A percentile compares a stretch with the other conserved stretches of the same genome.
These are phyloP conservation scores for Danio tinwini DNA, from an alignment of 2,797 vertebrate species.

Conservation along the genomic window DNA sequence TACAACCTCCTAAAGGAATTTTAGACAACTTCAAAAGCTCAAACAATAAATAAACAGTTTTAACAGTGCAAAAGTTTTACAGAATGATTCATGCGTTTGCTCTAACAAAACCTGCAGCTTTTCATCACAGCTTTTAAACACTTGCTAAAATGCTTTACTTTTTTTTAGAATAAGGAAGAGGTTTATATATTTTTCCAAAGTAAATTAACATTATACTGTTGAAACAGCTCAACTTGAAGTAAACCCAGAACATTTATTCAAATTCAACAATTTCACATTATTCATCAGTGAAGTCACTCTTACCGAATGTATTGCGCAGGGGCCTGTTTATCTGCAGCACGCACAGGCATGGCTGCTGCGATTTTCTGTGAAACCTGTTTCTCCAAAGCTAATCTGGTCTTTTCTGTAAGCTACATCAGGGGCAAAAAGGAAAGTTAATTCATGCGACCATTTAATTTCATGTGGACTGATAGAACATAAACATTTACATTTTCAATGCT, in stretches of 20 bases:
- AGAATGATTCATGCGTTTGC: neutral
- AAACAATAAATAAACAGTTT: neutral
- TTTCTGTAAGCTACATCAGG: constrained; percentile 90
- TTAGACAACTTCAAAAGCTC: neutral
- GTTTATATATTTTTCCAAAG: neutral
- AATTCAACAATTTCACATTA: neutral
- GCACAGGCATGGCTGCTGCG: constrained; percentile 97
- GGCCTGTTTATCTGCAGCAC: constrained; percentile 96
- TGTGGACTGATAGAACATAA: neutral
- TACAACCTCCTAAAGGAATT: neutral
- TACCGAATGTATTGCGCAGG: constrained; percentile 98
- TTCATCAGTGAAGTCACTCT: constrained; percentile 8
- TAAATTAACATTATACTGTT: too few relatives aligned
- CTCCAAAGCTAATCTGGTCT: constrained; percentile 91
- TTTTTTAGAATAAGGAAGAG: neutral
- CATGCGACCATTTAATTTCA: neutral
- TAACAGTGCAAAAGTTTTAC: too few relatives aligned
- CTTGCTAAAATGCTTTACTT: neutral
- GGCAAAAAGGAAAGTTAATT: neutral
- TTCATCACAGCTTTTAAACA: neutral
- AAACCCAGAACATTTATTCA: neutral
- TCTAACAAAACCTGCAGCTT: neutral
- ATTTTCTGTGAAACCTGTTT: constrained; percentile 98
- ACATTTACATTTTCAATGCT: neutral
- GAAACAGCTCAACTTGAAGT: neutral